Base-by-base conservation (phyloP, 2,888 invertebrate species). In the Ditula angustiorana region DNA sequence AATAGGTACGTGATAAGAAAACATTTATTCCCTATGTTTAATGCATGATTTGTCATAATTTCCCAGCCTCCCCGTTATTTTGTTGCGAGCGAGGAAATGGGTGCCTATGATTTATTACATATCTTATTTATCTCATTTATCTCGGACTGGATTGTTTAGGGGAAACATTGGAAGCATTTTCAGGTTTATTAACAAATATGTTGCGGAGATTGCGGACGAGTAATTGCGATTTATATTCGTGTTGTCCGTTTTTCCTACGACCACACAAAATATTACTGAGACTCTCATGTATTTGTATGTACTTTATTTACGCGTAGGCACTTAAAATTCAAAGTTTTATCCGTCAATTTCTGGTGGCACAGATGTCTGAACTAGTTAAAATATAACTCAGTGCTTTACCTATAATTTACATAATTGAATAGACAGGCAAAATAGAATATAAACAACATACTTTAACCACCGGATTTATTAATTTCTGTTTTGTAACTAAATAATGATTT, bases 41-140 rank as follows among this genome's bases (percentile, higher is more conserved):
- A 92, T 92, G 92, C 92, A 92, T 92, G 92, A 92, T 92, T 91
- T 91, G 92, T 92, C 91, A 91, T 92, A 92, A 92, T 92, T 92
- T 88, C 83, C 87, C 88, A 85, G 83, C 87, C 85, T 86, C 87
- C 90, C 87, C 83, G 87, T 90, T 91, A 90, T 92, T 90, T 91
- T 88, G 89, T 88, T 82, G 83, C 82, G 69, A 78, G 80, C 82
- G 87, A 84, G 83, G 87, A 87, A 90, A 90, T 88, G 86, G 90
- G 84, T 88, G 84, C 81, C 78, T 81, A 88, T 91, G 92, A 92
- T 91, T 87, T 90, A 92, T 87, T 71, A 80, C 79, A 82, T 86
- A 81, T 92, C 90, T 88, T 71, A 80, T 80, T 82, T 86, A 81
- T 92, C 90, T 88, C 90, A 90, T 92, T 88, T 89, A 92, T 92